phyloP scores from a whole-genome alignment of 2,888 invertebrate genomes.

The Hemistola chrysoprasaria region DNA sequence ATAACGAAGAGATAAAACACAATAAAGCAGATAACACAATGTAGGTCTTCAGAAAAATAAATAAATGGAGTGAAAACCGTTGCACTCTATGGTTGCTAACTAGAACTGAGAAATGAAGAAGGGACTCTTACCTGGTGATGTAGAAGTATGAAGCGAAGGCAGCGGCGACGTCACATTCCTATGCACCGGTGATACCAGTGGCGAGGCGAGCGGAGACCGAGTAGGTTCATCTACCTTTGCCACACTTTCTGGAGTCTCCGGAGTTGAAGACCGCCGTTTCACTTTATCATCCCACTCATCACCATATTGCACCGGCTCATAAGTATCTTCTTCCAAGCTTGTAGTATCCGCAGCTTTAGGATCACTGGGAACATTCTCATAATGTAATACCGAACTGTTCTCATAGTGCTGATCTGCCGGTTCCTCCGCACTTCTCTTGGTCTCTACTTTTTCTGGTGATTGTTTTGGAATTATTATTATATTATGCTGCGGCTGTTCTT shows the following conservation, averaged over 20 bases:
- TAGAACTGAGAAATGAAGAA: too few species aligned
- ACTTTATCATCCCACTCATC: conserved; percentile 64
- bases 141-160: conserved; percentile 50
- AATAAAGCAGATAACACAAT: conserved; percentile 51
- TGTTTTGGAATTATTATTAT: conserved; percentile 32
- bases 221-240: conserved; percentile 48
- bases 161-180: conserved; percentile 54
- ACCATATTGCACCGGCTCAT: conserved; percentile 60
- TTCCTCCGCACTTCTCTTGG: conserved; percentile 33
- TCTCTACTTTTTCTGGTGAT: conserved; percentile 44
- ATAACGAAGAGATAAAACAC: conserved; percentile 51
- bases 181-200: conserved; percentile 65
- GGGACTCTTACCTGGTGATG: conserved; percentile 64
- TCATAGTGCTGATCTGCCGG: conserved; percentile 6
- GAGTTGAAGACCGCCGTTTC: conserved; percentile 68
- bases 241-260: conserved; percentile 55
- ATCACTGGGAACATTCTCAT: conserved; percentile 49
- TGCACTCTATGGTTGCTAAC: background rate
- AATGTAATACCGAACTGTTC: conserved; percentile 29
- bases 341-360: conserved; percentile 32
- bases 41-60: conserved; percentile 32
- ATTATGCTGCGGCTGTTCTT: conserved; percentile 33
- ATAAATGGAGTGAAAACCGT: conserved; percentile 13
- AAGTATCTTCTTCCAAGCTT: conserved; percentile 29
- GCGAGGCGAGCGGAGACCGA: conserved; percentile 62